Conservation (phyloP, 2,888 invertebrate genomes). For the Rhabditoides inermis region DNA sequence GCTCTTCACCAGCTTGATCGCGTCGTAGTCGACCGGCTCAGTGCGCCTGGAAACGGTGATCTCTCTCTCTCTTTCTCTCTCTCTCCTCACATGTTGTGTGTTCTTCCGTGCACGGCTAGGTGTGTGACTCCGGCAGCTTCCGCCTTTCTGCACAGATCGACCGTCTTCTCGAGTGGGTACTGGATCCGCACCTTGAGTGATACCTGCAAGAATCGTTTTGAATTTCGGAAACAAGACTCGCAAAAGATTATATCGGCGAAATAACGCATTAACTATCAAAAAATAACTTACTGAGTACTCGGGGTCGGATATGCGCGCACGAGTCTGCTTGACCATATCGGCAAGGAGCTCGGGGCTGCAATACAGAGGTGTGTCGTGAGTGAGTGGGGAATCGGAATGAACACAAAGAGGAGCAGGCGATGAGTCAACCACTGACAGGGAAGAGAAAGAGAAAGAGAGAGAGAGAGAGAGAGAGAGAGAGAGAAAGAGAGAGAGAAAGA, state of each 20-base stretch:
- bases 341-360: slow-evolving; percentile 71
- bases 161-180: slow-evolving; percentile 65
- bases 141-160: slow-evolving; percentile 61
- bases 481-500: neutral
- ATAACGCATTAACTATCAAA: neutral
- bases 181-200: slow-evolving; percentile 84
- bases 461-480: neutral
- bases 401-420: too few relatives aligned
- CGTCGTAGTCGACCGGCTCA: slow-evolving; percentile 64
- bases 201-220: slow-evolving; percentile 53
- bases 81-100: slow-evolving; percentile 60
- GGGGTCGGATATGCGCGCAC: slow-evolving; percentile 64
- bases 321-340: slow-evolving; percentile 71
- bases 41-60: slow-evolving; percentile 62
- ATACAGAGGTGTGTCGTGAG: neutral
- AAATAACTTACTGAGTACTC: slow-evolving; percentile 63
- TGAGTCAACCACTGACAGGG: too few relatives aligned
- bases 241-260: neutral
- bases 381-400: neutral
- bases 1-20: slow-evolving; percentile 65
- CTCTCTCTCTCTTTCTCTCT: too few relatives aligned
- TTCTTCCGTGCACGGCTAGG: slow-evolving; percentile 82
- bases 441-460: neutral
- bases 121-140: slow-evolving; percentile 59
- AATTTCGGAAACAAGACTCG: neutral